Evolutionary conservation across 92 coral and sea anemone species (phyloP), one percentile per base, ranked within the genome.

Genomic region (Porites evermanni): DNA sequence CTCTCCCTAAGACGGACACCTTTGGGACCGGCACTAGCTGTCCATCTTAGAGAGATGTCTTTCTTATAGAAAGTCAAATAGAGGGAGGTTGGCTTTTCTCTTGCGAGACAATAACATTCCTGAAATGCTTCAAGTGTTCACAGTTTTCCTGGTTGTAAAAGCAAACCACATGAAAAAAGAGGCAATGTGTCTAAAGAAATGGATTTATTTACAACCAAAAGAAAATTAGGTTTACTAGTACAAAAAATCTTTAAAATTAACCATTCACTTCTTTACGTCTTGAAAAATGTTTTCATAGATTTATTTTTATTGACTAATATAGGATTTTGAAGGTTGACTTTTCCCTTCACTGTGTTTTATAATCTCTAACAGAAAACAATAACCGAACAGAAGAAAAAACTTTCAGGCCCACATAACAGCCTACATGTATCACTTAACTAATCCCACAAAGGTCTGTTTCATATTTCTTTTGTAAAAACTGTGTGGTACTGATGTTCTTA

Each of bases 171-270:
- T 38, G 47, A 38, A 38, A 38, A 38, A 38, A 38, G 13, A 70
- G 8, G 47, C 64, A 50, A 32, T 72, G 9, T 64, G 60, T 83
- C 87, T 72, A 83, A 83, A 83, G 74, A 83, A 83, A 73, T 38
- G 12, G 29, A 72, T 83, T 83, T 83, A 83, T 83, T 83, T 83
- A 83, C 87, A 83, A 83, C 87, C 71, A 70, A 81, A 53, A 71
- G 12, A 19, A 8, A 26, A 23, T 70, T 24, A 23, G 24, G n/a
- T 53, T 70, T 70, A 71, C 77, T 68, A 81, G 78, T 81, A 81
- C 80, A 83, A 83, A 81, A 72, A 54, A 54, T 24, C 21, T 61
- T 72, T 73, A 44, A 82, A 82, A 71, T 63, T 14, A 83, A 83
- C 67, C 50, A 21, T 17, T 70, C 10, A 67, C 53, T 80, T 54